Base-by-base conservation (phyloP, 2,113 vertebrate genomes). In the Rhinolophus ferrumequinum region DNA sequence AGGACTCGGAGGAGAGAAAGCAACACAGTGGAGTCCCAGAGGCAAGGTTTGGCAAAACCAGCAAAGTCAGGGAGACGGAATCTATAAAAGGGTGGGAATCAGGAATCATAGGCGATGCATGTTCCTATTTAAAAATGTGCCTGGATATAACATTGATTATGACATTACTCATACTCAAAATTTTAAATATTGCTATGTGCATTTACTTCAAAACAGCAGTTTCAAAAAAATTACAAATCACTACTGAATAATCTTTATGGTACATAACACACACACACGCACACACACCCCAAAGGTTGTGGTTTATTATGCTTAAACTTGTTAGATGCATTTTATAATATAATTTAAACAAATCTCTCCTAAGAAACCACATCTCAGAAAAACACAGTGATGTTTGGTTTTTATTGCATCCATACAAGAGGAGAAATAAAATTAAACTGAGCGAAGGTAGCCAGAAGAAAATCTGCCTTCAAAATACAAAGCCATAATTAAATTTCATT, bases 351-450 rank as follows among this genome's bases (percentile, higher is more conserved):
- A 86, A 19, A 50, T 69, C 3, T 73, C 30, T 89, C 64, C 79
- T 93, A 22, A 97, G n/a, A 92, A 97, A 97, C 6, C 50, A 60
- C 5, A 24, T 93, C 54, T 92, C 47, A 77, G 35, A 67, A 90
- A 94, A 95, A 92, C 7, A 92, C 22, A 54, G 13, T 72, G 26
- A 72, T 75, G 50, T 93, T 50, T 83, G 30, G 3, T 72, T 94
- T 80, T 90, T 47, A 56, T 8, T 94, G 35, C n/a, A 66, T 66
- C n/a, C 41, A 58, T 7, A 13, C 0, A 85, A 60, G 9, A 64
- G 80, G 19, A 81, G 44, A 95, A 96, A 44, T 81, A 47, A 91
- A 88, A 52, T 75, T 69, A 79, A 96, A 85, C 4, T 38, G 26
- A 81, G n/a, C 95, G 66, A 88, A 85, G 44, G 4, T 81, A 54